Conservation (phyloP, 2,113 vertebrate species). For the Caretta caretta region DNA sequence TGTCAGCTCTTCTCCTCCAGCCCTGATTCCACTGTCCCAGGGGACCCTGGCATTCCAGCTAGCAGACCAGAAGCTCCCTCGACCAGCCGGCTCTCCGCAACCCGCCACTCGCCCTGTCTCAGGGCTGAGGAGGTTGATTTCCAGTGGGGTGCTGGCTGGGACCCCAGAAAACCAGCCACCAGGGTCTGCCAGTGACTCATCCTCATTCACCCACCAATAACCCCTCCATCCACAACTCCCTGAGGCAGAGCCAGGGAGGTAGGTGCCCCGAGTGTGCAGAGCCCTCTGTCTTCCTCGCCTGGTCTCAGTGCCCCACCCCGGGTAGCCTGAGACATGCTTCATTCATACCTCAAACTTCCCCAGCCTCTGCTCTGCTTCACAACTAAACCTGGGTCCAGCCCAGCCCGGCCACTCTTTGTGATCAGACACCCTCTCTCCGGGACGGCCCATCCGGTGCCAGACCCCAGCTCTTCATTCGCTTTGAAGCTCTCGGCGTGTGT, state of each 20-base stretch:
- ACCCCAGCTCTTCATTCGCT: background rate
- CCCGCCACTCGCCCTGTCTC: background rate
- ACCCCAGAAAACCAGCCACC: background rate
- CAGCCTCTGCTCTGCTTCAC: background rate
- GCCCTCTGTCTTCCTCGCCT: background rate
- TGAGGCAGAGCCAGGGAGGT: too few species aligned
- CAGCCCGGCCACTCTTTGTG: background rate
- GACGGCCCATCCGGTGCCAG: background rate
- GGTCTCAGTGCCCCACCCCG: background rate
- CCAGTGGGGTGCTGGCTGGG: background rate
- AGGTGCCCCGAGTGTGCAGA: background rate
- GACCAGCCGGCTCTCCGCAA: background rate
- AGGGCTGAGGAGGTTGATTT: background rate
- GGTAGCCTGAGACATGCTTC: background rate
- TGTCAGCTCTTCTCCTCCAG: background rate
- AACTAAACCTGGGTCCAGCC: background rate
- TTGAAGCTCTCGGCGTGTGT: background rate
- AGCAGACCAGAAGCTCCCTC: background rate
- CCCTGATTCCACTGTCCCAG: background rate
- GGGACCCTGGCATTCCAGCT: background rate
- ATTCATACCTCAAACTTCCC: background rate
- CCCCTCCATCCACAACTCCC: background rate
- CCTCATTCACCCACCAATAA: background rate
- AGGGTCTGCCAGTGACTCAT: background rate
- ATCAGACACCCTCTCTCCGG: background rate